Percentiles rank a stretch among this genome's conserved stretches.
Evolutionary conservation across 2,888 invertebrate genomes (phyloP).

Genomic region (Autographa gamma): DNA sequence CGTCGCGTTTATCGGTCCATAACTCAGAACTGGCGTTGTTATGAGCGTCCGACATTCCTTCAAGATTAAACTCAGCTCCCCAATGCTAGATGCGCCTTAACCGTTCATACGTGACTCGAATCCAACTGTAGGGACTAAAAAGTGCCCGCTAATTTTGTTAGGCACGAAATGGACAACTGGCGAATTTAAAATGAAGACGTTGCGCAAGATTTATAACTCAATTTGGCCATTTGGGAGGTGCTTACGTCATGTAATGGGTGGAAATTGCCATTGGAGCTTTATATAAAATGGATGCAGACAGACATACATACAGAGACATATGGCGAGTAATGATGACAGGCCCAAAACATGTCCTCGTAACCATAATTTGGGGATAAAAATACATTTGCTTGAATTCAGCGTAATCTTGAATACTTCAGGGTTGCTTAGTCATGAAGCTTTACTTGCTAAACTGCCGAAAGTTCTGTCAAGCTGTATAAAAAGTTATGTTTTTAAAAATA

Average conservation of each 20-base stretch:
- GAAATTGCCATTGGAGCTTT: constrained; percentile 50
- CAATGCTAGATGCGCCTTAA: constrained; percentile 66
- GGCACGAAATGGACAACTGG: constrained; percentile 66
- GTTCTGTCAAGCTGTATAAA: neutral
- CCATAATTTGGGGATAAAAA: constrained; percentile 36
- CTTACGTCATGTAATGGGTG: constrained; percentile 56
- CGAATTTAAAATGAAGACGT: constrained; percentile 71
- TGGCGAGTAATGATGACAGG: constrained; percentile 28
- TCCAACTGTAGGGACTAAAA: constrained; percentile 64
- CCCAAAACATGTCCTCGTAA: constrained; percentile 19
- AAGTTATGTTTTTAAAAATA: neutral
- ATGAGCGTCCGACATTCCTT: constrained; percentile 79
- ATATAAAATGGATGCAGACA: constrained; percentile 40
- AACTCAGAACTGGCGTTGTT: constrained; percentile 78
- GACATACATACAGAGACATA: constrained; percentile 47
- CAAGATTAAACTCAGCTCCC: constrained; percentile 79
- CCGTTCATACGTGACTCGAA: constrained; percentile 77
- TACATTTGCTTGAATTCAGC: constrained; percentile 5
- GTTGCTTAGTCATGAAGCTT: neutral
- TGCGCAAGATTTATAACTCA: constrained; percentile 72
- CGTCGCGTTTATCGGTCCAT: constrained; percentile 82
- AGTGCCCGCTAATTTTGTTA: constrained; percentile 77
- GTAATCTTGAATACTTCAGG: neutral
- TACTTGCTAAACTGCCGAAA: neutral
- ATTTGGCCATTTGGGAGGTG: constrained; percentile 63